These are phyloP conservation scores for Carabus problematicus DNA, from an alignment of 2,888 invertebrate species.

Conservation along the genomic window DNA sequence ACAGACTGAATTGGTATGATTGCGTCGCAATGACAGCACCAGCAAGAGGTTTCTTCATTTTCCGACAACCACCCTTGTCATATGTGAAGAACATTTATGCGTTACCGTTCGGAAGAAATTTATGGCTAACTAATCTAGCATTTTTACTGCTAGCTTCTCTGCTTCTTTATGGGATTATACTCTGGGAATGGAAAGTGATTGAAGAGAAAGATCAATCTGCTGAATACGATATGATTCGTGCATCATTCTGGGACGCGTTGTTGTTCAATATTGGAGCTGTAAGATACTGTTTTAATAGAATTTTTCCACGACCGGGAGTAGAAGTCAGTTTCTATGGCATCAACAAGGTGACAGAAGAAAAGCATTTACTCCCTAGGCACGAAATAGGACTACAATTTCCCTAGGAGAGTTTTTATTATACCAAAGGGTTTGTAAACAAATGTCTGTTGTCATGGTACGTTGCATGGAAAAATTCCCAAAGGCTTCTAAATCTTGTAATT, in stretches of 20 bases:
- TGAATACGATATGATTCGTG: conserved; percentile 28
- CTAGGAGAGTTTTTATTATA: too few species aligned
- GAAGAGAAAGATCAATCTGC: not conserved
- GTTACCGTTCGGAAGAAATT: conserved; percentile 65
- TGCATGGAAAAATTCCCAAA: too few species aligned
- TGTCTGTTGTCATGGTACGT: too few species aligned
- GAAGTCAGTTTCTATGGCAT: too few species aligned
- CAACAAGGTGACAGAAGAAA: too few species aligned
- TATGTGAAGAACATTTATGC: conserved; percentile 70
- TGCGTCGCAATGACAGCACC: conserved; percentile 68
- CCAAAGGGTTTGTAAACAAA: too few species aligned
- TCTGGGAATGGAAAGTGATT: conserved; percentile 25
- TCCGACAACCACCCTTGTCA: conserved; percentile 70
- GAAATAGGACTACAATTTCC: too few species aligned
- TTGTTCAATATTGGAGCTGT: conserved; percentile 29
- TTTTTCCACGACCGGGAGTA: too few species aligned
- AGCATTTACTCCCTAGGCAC: too few species aligned
- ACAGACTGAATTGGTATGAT: conserved; percentile 64
- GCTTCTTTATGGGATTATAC: conserved; percentile 1
- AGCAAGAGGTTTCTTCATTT: conserved; percentile 67
- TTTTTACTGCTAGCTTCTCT: conserved; percentile 7
- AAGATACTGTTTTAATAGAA: conserved; percentile 1
- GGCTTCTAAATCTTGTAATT: too few species aligned
- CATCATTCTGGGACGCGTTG: conserved; percentile 18
- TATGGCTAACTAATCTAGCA: conserved; percentile 63